A percentile compares a stretch with the other conserved stretches of the same genome.
These are phyloP conservation scores for Lepidurus couesii DNA, from an alignment of 1,140 invertebrate genomes.

Conservation along the genomic window DNA sequence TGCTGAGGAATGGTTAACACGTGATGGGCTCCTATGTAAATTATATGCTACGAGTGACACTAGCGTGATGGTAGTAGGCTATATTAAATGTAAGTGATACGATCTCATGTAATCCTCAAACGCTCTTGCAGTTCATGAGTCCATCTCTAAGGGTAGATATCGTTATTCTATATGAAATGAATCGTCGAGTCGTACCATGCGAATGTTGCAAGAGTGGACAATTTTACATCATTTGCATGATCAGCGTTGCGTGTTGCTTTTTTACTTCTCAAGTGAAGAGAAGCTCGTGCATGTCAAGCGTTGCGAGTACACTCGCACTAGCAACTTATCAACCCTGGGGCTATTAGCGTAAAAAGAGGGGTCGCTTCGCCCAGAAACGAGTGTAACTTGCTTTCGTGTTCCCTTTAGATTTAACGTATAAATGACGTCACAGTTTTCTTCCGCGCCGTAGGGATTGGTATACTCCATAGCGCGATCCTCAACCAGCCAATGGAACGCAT, in stretches of 20 bases:
- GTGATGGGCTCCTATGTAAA: background rate
- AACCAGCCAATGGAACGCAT: background rate
- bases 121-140: background rate
- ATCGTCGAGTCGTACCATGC: background rate
- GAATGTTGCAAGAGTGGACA: background rate
- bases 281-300: background rate
- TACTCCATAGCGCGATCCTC: background rate
- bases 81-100: background rate
- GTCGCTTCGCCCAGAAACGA: no score
- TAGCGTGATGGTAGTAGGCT: background rate
- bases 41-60: no score
- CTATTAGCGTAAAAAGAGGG: background rate
- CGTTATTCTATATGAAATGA: no score
- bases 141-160: no score
- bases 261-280: background rate
- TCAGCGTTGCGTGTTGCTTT: background rate
- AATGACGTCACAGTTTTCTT: background rate
- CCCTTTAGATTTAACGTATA: background rate
- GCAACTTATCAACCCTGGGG: background rate
- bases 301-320: background rate
- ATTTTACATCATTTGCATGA: background rate
- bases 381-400: background rate
- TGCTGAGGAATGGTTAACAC: slow-evolving; percentile 2
- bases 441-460: background rate
- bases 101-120: background rate